Evolutionary conservation across 2,797 vertebrate species (phyloP), one percentile per base, ranked within the genome.

Genomic region (Sebastiscus tertius): DNA sequence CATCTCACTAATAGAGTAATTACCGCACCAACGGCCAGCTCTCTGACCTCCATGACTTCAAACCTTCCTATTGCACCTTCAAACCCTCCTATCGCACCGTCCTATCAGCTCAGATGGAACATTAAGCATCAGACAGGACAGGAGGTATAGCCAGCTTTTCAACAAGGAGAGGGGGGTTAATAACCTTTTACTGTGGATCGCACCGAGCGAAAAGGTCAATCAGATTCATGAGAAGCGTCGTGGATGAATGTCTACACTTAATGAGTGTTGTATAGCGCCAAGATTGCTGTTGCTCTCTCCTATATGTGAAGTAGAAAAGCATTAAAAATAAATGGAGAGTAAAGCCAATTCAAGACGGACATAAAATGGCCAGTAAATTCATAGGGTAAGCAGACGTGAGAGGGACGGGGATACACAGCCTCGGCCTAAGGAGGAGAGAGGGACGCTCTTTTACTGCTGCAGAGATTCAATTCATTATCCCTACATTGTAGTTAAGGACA

Each of bases 201-300:
- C 85, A 55, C 12, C 61, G 84, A 90, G 84, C 36, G 59, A 75
- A 90, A 94, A 94, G 94, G 94, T 94, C 93, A 94, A 95, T 94
- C 87, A 94, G 89, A 94, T 95, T 93, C 93, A 94, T 93, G 93
- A 90, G 89, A 92, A 87, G 80, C n/a, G 72, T 66, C 18, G 71
- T 66, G 88, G 90, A 90, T 87, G 88, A 85, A 91, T 88, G 91
- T 92, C 83, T 77, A 72, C 70, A 31, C 77, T 87, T 90, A 90
- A 94, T 89, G 85, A 94, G 77, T 62, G 65, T 70, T 59, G 63
- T 75, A 54, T 77, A 80, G 84, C 36, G 6, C 22, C 66, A 54
- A 60, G 64, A 83, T 55, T n/a, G 49, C 86, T 69, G 83, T 65
- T 78, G 81, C 74, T 11, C 80, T 79, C 69, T 81, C 58, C 72